phyloP scores from a whole-genome alignment of 2,797 vertebrate genomes.

The Oreochromis mossambicus region DNA sequence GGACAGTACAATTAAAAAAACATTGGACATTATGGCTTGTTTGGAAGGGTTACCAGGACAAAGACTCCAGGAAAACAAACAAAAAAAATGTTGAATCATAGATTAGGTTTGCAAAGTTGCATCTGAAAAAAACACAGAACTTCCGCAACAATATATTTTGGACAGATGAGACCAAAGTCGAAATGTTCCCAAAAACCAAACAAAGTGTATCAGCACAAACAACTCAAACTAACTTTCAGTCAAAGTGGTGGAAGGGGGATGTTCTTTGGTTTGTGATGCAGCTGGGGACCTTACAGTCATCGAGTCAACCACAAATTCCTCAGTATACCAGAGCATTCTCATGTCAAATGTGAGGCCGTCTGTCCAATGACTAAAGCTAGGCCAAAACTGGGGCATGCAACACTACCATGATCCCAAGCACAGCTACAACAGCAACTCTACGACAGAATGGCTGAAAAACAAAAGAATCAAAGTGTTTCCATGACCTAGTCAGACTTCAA shows the following conservation, averaged over 20 bases:
- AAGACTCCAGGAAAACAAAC: not conserved
- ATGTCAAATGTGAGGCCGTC: not conserved
- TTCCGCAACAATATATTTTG: not conserved
- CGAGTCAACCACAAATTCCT: not conserved
- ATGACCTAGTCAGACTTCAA: not conserved
- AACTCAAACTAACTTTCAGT: not conserved
- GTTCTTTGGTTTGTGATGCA: not conserved
- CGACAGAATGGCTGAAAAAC: not conserved
- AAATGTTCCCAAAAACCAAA: accelerated
- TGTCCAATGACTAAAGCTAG: not conserved
- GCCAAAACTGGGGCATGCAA: not conserved
- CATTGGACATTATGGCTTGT: not conserved
- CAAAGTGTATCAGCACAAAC: not conserved
- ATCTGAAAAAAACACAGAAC: accelerated
- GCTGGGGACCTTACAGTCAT: not conserved
- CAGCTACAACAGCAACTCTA: not conserved
- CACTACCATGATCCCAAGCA: not conserved
- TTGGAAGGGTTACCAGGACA: not conserved
- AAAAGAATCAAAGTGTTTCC: not conserved
- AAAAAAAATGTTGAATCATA: not conserved
- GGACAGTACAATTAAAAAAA: not conserved
- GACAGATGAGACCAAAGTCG: not conserved
- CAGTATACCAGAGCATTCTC: not conserved
- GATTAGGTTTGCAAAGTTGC: not conserved
- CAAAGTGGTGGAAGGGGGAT: not conserved